Conservation (phyloP, 2,113 vertebrate species). For the Pyrgilauda ruficollis region DNA sequence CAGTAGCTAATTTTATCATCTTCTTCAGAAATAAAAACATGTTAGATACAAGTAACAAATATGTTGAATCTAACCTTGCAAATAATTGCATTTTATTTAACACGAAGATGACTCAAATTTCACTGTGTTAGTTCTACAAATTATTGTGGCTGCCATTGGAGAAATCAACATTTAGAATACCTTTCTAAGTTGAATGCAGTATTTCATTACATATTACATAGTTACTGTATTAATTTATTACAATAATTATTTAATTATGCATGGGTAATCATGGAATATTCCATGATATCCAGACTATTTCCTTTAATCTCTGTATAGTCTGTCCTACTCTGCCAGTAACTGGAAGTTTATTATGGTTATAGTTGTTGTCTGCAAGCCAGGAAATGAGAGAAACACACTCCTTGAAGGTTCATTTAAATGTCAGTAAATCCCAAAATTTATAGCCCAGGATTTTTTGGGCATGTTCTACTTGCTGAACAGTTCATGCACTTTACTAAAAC, state of each 20-base stretch:
- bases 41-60: neutral
- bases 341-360: neutral
- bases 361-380: neutral
- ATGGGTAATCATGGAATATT: neutral
- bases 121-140: neutral
- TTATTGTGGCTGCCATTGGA: neutral
- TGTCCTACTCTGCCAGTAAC: neutral
- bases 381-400: neutral
- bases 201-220: neutral
- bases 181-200: neutral
- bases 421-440: neutral
- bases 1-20: neutral
- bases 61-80: neutral
- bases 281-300: neutral
- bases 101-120: neutral
- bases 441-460: neutral
- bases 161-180: neutral
- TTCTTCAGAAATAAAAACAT: neutral
- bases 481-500: neutral
- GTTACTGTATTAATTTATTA: neutral
- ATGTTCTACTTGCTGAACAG: neutral
- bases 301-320: neutral
- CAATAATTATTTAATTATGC: neutral
- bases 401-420: neutral
- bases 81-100: neutral